These are phyloP conservation scores for Drosophila multiciliata DNA, from an alignment of 2,888 invertebrate genomes.

Conservation along the genomic window DNA sequence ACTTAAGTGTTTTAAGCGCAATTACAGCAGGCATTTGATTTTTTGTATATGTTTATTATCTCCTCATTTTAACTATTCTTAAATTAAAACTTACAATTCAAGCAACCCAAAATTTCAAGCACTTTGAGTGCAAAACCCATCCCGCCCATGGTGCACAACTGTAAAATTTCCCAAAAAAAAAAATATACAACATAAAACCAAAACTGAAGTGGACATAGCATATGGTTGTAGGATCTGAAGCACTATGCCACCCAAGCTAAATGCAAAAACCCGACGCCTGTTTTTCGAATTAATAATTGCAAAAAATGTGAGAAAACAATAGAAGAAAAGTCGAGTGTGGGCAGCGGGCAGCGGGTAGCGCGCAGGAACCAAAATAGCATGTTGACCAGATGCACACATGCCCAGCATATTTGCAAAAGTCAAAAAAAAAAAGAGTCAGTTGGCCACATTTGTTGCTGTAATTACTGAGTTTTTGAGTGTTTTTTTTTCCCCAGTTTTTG, in stretches of 20 bases:
- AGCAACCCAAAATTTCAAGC: slow-evolving; percentile 31
- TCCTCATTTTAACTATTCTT: slow-evolving; percentile 3
- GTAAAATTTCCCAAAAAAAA: slow-evolving; percentile 43
- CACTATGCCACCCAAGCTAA: slow-evolving; percentile 29
- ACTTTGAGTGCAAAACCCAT: slow-evolving; percentile 11
- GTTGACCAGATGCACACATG: slow-evolving; percentile 52
- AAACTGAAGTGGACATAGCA: slow-evolving; percentile 57
- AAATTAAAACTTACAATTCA: background rate
- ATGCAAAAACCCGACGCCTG: slow-evolving; percentile 42
- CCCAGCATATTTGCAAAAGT: slow-evolving; percentile 50
- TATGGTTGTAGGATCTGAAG: slow-evolving; percentile 44
- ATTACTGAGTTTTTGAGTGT: slow-evolving; percentile 41
- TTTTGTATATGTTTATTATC: background rate
- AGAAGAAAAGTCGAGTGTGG: slow-evolving; percentile 11
- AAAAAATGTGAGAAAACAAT: slow-evolving; percentile 29
- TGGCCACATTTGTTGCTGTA: slow-evolving; percentile 56
- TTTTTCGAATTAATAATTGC: slow-evolving; percentile 74
- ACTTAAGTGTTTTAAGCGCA: background rate
- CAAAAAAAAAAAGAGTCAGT: slow-evolving; percentile 51
- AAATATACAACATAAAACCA: slow-evolving; percentile 8
- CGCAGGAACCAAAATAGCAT: slow-evolving; percentile 7
- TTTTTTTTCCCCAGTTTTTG: slow-evolving; percentile 4
- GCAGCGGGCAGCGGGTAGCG: slow-evolving; percentile 14
- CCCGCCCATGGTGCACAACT: slow-evolving; percentile 26
- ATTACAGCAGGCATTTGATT: slow-evolving; percentile 13